Conservation (phyloP, 2,113 vertebrate genomes). For the Podarcis cretensis region DNA sequence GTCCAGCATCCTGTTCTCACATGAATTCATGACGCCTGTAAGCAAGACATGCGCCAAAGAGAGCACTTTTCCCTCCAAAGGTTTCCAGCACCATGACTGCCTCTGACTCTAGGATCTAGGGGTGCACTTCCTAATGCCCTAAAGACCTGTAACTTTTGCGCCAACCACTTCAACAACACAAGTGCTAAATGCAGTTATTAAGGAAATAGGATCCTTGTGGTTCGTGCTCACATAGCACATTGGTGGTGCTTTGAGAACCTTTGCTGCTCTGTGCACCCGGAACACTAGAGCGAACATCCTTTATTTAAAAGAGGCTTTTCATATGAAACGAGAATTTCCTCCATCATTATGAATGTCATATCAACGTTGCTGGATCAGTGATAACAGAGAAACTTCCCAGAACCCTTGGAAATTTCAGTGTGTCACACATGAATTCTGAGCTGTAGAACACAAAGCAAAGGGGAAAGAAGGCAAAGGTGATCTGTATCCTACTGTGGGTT, state of each 20-base stretch:
- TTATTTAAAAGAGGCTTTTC: not conserved
- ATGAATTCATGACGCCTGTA: no score
- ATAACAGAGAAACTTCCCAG: not conserved
- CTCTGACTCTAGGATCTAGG: not conserved
- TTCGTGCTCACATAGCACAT: not conserved
- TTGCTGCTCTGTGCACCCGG: not conserved
- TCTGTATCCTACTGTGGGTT: no score
- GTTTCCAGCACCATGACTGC: no score
- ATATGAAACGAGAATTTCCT: not conserved
- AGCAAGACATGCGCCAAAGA: no score
- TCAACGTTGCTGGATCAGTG: not conserved
- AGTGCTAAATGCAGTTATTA: not conserved
- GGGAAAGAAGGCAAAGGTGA: not conserved
- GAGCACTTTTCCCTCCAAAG: no score
- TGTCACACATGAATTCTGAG: not conserved
- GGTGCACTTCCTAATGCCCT: not conserved
- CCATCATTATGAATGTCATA: not conserved
- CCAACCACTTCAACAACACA: not conserved
- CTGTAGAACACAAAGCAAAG: not conserved
- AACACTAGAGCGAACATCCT: not conserved
- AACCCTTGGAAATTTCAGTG: not conserved
- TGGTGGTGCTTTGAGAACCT: not conserved
- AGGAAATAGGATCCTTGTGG: no score
- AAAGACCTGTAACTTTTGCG: not conserved
- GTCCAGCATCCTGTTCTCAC: no score